phyloP scores from a whole-genome alignment of 2,113 vertebrate genomes.

The Australoheros scitulus region DNA sequence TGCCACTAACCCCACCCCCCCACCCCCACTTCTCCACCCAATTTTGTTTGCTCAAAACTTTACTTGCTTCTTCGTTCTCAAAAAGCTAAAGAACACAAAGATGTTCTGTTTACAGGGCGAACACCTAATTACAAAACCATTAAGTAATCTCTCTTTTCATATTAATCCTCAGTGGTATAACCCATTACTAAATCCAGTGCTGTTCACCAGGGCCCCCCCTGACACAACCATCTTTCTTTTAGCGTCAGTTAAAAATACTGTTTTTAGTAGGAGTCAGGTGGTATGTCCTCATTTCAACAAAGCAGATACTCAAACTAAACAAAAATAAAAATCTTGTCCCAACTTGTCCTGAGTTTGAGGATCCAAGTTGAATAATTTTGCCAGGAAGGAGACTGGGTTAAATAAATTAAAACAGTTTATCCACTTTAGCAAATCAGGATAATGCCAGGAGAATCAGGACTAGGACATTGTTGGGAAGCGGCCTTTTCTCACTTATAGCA shows the following conservation, averaged over 20 bases:
- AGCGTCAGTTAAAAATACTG: conserved; percentile 13
- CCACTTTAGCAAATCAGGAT: neutral
- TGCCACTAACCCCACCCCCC: neutral
- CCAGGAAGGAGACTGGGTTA: neutral
- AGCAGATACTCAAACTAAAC: neutral
- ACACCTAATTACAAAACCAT: neutral
- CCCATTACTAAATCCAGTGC: conserved; percentile 55
- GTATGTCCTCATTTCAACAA: conserved; percentile 29
- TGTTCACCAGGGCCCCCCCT: conserved; percentile 25
- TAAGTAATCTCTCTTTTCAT: conserved; percentile 12
- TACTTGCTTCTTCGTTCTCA: conserved; percentile 3
- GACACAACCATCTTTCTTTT: conserved; percentile 48
- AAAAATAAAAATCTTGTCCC: neutral
- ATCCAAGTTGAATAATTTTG: neutral
- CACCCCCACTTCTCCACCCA: neutral
- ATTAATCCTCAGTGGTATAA: conserved; percentile 15
- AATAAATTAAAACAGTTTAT: no score
- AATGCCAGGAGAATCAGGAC: neutral
- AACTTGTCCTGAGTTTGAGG: neutral
- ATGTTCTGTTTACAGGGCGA: conserved; percentile 23
- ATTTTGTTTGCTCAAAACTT: neutral
- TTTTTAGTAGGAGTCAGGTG: conserved; percentile 53
- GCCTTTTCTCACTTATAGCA: neutral
- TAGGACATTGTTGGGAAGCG: neutral
- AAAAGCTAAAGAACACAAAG: conserved; percentile 2